Conservation (phyloP, 2,888 invertebrate species). For the Diplolepis rosae region DNA sequence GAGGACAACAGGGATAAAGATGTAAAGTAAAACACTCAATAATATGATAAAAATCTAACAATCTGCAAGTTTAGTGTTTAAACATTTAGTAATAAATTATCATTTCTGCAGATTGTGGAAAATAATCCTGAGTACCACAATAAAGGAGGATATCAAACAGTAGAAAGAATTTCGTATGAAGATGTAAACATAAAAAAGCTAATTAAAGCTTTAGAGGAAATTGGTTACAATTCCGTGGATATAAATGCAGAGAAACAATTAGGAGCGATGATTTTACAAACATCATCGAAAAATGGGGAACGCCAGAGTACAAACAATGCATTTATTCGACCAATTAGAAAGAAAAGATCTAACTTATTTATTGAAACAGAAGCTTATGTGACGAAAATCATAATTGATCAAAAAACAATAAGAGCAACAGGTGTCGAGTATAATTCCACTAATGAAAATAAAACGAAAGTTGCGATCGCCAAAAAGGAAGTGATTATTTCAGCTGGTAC, state of each 20-base stretch:
- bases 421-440: conserved; percentile 80
- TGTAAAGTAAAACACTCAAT: no score
- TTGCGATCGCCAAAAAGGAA: conserved; percentile 81
- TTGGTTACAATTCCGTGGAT: conserved; percentile 78
- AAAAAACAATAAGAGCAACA: conserved; percentile 80
- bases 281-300: conserved; percentile 46
- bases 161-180: conserved; percentile 79
- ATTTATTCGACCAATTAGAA: conserved; percentile 5
- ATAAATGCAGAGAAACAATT: conserved; percentile 77
- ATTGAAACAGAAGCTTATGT: conserved; percentile 76
- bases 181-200: conserved; percentile 77
- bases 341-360: conserved; percentile 51
- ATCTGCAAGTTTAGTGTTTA: no score
- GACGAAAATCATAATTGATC: conserved; percentile 82
- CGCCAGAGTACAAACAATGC: conserved; percentile 19
- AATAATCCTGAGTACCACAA: conserved; percentile 74
- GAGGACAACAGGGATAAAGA: conserved; percentile 89
- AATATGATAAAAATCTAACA: no score
- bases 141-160: conserved; percentile 78
- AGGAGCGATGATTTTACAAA: conserved; percentile 79
- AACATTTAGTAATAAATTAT: not conserved
- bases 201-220: conserved; percentile 78
- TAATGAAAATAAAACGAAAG: conserved; percentile 78
- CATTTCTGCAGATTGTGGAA: not conserved
- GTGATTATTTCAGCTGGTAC: conserved; percentile 90